Conservation (phyloP, 1,140 invertebrate genomes). For the Apocrypta bakeri region DNA sequence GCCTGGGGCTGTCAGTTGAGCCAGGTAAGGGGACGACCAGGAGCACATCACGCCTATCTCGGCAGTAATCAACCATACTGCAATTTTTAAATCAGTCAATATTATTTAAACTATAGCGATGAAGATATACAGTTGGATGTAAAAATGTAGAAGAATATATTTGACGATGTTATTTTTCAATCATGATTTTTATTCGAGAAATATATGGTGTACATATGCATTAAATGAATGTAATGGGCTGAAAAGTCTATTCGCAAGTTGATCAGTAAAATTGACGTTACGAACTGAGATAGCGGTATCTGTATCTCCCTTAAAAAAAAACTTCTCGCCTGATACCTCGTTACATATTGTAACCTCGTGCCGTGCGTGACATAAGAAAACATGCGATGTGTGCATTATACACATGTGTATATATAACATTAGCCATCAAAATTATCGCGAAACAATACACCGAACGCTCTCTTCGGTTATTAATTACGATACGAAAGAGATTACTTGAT, state of each 20-base stretch:
- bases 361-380: not conserved
- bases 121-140: no score
- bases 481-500: no score
- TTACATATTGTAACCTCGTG: not conserved
- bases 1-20: constrained; percentile 69
- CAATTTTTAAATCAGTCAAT: not conserved
- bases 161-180: no score
- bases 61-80: constrained; percentile 64
- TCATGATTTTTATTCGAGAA: no score
- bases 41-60: constrained; percentile 64
- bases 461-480: no score
- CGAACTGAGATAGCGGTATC: not conserved
- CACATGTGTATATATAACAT: not conserved
- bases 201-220: no score
- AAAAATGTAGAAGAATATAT: no score
- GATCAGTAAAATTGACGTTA: not conserved
- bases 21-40: constrained; percentile 78
- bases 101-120: not conserved
- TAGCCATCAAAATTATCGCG: no score
- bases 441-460: no score
- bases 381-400: not conserved
- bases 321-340: not conserved
- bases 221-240: no score
- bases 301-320: not conserved
- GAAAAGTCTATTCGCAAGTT: not conserved